Evolutionary conservation across 2,113 vertebrate species (phyloP), one percentile per base, ranked within the genome.

Genomic region (Petroica traversi): DNA sequence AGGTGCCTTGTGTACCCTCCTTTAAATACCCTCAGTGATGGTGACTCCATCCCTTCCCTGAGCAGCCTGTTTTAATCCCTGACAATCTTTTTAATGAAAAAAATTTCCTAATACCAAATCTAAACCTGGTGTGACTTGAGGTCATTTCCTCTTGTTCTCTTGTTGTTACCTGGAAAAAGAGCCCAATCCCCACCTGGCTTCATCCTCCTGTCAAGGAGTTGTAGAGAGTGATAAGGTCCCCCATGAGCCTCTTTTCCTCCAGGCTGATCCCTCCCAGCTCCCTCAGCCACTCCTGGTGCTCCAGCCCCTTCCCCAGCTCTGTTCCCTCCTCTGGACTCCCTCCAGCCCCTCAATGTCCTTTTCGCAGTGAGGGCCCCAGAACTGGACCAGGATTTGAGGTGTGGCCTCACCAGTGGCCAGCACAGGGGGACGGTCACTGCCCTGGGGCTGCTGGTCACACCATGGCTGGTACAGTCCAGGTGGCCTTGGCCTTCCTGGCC

Each of bases 321-420:
- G 15, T 22, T 71, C 49, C 23, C 23, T 25, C 57, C 36, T 25
- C 72, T 64, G 72, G 33, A n/a, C 23, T 8, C 0, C 0, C 33
- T 77, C 41, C 79, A 77, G 64, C 49, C 25, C 43, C 80, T 71
- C 57, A 12, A 4, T 38, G 24, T 45, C 72, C 29, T 36, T 16
- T 19, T 38, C 38, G 33, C 59, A 57, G 43, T 18, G 72, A 49
- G 28, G 14, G 23, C 19, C 23, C 63, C 43, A 34, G 24, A 26
- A 29, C 28, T 31, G 51, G 51, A 52, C 38, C 59, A 72, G 80
- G 20, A 46, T 52, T 40, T 14, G 52, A 59, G 58, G 14, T 40
- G 58, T 49, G 25, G 12, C 78, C 57, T 64, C 58, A 38, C 4
- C n/a, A 46, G 51, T 52, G 88, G 36, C 11, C 13, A 51, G 64